phyloP scores from a whole-genome alignment of 2,113 vertebrate species.

The Dipodomys ordii region DNA sequence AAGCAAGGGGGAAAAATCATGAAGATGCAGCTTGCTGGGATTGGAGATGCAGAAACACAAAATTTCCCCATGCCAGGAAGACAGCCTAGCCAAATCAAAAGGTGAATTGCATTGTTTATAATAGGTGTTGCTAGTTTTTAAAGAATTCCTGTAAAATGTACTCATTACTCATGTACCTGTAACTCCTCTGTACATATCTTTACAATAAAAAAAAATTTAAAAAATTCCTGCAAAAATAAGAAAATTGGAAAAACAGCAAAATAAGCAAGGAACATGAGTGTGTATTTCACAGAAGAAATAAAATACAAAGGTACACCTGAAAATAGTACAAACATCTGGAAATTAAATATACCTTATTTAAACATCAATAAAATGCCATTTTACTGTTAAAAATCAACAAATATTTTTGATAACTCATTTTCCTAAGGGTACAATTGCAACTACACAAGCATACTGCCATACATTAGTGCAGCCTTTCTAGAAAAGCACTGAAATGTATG shows the following conservation, averaged over 20 bases:
- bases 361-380: neutral
- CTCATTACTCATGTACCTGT: too few relatives aligned
- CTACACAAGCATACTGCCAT: neutral
- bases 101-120: neutral
- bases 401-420: neutral
- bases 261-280: neutral
- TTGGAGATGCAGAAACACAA: neutral
- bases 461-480: neutral
- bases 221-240: conserved; percentile 7
- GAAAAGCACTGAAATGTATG: neutral
- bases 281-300: neutral
- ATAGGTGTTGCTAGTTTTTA: neutral
- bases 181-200: too few relatives aligned
- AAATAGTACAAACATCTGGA: neutral
- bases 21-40: neutral
- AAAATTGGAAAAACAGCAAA: neutral
- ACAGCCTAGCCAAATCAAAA: neutral
- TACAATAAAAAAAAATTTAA: too few relatives aligned
- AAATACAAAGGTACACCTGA: neutral
- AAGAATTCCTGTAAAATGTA: neutral
- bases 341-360: neutral
- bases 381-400: neutral
- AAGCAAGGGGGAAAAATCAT: neutral
- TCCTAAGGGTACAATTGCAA: neutral
- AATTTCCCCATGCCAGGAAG: neutral